Conservation (phyloP, 2,888 invertebrate genomes). For the Agapetus fuscipes region DNA sequence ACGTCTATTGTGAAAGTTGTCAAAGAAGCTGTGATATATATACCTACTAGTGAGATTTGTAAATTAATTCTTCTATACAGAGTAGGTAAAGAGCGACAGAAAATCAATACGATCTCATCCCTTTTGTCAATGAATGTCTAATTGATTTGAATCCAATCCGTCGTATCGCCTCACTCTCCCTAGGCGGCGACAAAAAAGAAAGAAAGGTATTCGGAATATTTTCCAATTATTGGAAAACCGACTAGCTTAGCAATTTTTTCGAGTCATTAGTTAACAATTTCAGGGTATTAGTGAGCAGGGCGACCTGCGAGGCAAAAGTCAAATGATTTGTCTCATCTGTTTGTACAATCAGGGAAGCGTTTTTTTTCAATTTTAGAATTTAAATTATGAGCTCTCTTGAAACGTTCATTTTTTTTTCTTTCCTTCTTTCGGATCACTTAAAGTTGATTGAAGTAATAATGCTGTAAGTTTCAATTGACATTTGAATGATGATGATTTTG, state of each 20-base stretch:
- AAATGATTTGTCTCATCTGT: neutral
- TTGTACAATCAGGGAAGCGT: slow-evolving; percentile 5
- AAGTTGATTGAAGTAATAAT: too few relatives aligned
- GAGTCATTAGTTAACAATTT: slow-evolving; percentile 18
- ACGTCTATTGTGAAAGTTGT: too few relatives aligned
- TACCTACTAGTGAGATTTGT: slow-evolving; percentile 1
- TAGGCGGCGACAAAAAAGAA: slow-evolving; percentile 4
- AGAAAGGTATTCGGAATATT: slow-evolving; percentile 11
- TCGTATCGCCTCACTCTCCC: slow-evolving; percentile 3
- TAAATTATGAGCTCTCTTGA: slow-evolving; percentile 2
- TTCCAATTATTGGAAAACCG: slow-evolving; percentile 18
- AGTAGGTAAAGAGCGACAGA: slow-evolving; percentile 4
- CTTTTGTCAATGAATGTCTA: slow-evolving; percentile 14
- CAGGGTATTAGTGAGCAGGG: neutral
- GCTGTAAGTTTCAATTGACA: too few relatives aligned
- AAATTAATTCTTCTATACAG: slow-evolving; percentile 2
- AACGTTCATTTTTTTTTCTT: too few relatives aligned
- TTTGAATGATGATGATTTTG: too few relatives aligned
- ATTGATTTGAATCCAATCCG: slow-evolving; percentile 18
- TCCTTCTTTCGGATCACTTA: too few relatives aligned
- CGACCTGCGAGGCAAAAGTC: neutral
- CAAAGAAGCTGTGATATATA: too few relatives aligned
- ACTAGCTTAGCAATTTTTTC: slow-evolving; percentile 15
- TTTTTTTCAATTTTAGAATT: too few relatives aligned
- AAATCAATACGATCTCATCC: slow-evolving; percentile 16